phyloP scores from a whole-genome alignment of 2,113 vertebrate genomes.

The Silurus meridionalis region DNA sequence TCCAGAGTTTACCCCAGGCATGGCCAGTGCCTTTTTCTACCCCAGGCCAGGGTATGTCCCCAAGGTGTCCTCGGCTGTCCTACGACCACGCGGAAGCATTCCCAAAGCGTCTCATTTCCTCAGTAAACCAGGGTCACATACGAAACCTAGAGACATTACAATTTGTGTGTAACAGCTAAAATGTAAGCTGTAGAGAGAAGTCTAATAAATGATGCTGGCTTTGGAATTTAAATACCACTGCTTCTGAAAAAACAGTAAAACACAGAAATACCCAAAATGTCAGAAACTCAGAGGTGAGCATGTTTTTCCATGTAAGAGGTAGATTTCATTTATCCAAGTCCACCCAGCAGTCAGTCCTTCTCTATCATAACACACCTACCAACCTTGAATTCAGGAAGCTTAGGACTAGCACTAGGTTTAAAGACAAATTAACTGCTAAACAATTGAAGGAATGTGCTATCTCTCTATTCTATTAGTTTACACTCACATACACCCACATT shows the following conservation, averaged over 20 bases:
- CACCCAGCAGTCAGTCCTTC: neutral
- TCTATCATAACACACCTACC: neutral
- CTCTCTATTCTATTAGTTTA: too few relatives aligned
- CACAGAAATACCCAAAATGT: conserved; percentile 57
- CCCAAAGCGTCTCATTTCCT: too few relatives aligned
- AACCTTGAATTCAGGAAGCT: neutral
- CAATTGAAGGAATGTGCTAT: neutral
- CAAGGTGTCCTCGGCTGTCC: too few relatives aligned
- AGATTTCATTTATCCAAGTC: conserved; percentile 56
- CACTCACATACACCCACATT: neutral
- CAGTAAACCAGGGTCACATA: too few relatives aligned
- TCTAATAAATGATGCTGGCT: neutral
- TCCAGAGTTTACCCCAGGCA: too few relatives aligned
- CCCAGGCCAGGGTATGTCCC: too few relatives aligned
- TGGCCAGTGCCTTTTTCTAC: too few relatives aligned
- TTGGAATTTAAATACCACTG: neutral
- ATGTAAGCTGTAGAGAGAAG: neutral
- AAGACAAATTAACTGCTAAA: neutral
- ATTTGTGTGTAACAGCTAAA: too few relatives aligned
- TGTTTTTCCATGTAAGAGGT: conserved; percentile 29
- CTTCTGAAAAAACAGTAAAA: conserved; percentile 25
- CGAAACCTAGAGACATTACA: too few relatives aligned
- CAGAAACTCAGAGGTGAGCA: conserved; percentile 3
- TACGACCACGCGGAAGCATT: too few relatives aligned
- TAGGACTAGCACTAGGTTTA: neutral